A percentile compares a stretch with the other conserved stretches of the same genome.
Conservation (phyloP, 2,113 vertebrate species). For the Pseudopodoces humilis region DNA sequence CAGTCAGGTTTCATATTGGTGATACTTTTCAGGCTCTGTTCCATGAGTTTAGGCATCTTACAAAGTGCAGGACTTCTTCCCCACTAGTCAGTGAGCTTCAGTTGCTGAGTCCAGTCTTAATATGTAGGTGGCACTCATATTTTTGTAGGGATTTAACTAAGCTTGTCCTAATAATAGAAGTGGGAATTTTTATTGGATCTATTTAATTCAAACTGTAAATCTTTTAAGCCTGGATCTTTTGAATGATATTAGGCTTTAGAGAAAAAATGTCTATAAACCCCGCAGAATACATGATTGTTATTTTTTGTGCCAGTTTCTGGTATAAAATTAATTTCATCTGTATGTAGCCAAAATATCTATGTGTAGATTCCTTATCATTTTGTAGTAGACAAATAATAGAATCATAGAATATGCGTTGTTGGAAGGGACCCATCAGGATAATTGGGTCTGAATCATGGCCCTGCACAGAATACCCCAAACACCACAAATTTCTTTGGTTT, state of each 20-base stretch:
- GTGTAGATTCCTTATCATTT: background rate
- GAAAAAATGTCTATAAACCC: background rate
- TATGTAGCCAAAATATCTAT: background rate
- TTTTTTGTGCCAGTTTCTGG: background rate
- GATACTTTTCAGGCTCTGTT: background rate
- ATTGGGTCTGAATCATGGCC: background rate
- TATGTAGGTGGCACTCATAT: background rate
- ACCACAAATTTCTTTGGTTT: background rate
- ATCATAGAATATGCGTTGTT: background rate
- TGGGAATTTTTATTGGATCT: background rate
- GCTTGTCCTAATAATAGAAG: background rate
- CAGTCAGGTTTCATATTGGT: background rate
- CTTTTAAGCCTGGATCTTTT: background rate
- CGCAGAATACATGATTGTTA: rapidly evolving
- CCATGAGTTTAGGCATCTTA: background rate
- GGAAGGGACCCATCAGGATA: background rate
- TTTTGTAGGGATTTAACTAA: background rate
- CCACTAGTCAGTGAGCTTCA: background rate
- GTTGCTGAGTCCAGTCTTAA: background rate
- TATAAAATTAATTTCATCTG: background rate
- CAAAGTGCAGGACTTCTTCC: background rate
- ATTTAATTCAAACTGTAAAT: background rate
- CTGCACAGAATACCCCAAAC: background rate
- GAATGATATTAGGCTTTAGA: background rate
- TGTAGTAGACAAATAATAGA: background rate